These are phyloP conservation scores for Drosophila parthenogenetica DNA, from an alignment of 2,888 invertebrate species.

Conservation along the genomic window DNA sequence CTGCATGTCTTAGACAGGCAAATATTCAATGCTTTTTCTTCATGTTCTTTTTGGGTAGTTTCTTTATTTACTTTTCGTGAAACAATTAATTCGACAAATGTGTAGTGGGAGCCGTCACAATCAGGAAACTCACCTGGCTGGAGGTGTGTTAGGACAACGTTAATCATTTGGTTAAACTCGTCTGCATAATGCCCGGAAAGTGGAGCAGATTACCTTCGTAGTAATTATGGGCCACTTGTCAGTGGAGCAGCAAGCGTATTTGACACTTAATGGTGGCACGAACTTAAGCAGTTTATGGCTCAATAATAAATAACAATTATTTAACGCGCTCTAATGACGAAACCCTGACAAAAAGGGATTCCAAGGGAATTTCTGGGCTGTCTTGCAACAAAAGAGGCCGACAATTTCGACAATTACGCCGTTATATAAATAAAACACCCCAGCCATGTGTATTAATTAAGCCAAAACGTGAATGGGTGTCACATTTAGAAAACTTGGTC, in stretches of 20 bases:
- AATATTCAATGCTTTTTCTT: conserved; percentile 5
- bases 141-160: conserved; percentile 1
- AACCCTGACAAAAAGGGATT: background rate
- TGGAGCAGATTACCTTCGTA: conserved; percentile 33
- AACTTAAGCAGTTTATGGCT: conserved; percentile 45
- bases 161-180: conserved; percentile 10
- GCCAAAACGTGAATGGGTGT: conserved; percentile 39
- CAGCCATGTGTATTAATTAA: conserved; percentile 68
- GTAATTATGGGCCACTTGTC: conserved; percentile 55
- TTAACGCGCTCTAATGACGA: conserved; percentile 46
- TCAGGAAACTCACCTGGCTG: conserved; percentile 12
- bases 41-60: conserved; percentile 3
- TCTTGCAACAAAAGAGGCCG: conserved; percentile 1
- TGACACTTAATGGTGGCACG: conserved; percentile 38
- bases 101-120: conserved; percentile 14
- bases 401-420: conserved; percentile 62
- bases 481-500: conserved; percentile 22
- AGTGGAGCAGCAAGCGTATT: conserved; percentile 22
- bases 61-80: conserved; percentile 4
- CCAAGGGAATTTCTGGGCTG: conserved; percentile 4
- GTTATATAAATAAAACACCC: conserved; percentile 48
- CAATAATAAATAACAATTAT: conserved; percentile 71
- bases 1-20: conserved; percentile 13
- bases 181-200: background rate
- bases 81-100: conserved; percentile 19